Conservation (phyloP, 2,113 vertebrate genomes). For the Perca flavescens region DNA sequence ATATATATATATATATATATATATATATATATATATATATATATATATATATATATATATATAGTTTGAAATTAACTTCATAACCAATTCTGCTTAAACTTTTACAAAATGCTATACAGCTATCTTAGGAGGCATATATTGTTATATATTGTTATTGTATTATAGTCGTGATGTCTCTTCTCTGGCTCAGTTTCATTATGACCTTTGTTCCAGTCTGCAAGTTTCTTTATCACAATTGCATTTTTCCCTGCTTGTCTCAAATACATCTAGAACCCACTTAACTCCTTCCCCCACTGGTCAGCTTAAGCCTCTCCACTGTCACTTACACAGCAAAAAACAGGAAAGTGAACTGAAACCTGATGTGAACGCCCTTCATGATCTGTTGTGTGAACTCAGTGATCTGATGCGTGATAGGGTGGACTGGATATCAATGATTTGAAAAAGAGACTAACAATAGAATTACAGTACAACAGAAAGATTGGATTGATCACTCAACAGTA, state of each 20-base stretch:
- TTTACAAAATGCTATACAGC: neutral
- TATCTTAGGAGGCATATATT: neutral
- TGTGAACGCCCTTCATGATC: slow-evolving; percentile 42
- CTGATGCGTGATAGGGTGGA: slow-evolving; percentile 20
- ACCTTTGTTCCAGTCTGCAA: slow-evolving; percentile 54
- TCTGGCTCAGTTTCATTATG: slow-evolving; percentile 43
- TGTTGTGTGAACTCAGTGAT: slow-evolving; percentile 23
- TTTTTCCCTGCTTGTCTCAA: slow-evolving; percentile 32
- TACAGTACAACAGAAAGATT: slow-evolving; percentile 51
- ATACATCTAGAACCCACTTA: slow-evolving; percentile 27
- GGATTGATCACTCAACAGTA: slow-evolving; percentile 57
- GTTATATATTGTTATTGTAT: too few species aligned
- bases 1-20: too few species aligned
- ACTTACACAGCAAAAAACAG: slow-evolving; percentile 43
- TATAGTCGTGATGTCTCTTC: neutral
- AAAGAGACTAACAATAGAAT: slow-evolving; percentile 46
- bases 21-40: too few species aligned
- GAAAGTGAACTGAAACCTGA: slow-evolving; percentile 41
- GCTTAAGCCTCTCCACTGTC: slow-evolving; percentile 26
- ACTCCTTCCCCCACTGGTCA: slow-evolving; percentile 39
- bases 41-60: too few species aligned
- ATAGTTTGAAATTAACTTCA: neutral
- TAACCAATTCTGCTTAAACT: neutral
- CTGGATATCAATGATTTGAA: slow-evolving; percentile 25
- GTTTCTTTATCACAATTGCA: slow-evolving; percentile 40